Evolutionary conservation across 2,113 vertebrate genomes (phyloP).

Genomic region (Ptychochromis oligacanthus): DNA sequence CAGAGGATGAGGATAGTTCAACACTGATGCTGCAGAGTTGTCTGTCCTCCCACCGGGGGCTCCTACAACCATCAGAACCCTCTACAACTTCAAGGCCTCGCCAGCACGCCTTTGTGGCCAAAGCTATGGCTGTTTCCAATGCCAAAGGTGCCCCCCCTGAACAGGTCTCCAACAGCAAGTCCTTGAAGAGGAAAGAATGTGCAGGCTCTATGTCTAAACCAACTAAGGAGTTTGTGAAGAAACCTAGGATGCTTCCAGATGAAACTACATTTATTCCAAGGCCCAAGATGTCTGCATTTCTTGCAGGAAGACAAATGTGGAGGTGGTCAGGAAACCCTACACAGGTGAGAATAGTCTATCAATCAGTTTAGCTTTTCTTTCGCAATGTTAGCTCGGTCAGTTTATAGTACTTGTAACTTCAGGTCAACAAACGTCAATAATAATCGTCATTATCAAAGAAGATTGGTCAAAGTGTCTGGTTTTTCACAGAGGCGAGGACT

Average conservation of each 20-base stretch:
- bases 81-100: conserved; percentile 75
- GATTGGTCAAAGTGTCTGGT: conserved; percentile 22
- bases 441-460: conserved; percentile 10
- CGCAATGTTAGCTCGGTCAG: background rate
- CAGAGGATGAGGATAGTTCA: conserved; percentile 92
- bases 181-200: conserved; percentile 88
- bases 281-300: conserved; percentile 91
- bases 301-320: conserved; percentile 92
- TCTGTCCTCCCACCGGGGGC: conserved; percentile 87
- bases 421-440: background rate
- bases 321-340: conserved; percentile 97
- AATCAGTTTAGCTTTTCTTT: background rate
- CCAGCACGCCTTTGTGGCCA: conserved; percentile 90
- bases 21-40: conserved; percentile 92
- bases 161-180: conserved; percentile 68
- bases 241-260: conserved; percentile 88
- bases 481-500: conserved; percentile 90
- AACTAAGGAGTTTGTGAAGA: conserved; percentile 89
- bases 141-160: conserved; percentile 79
- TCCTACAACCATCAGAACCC: conserved; percentile 85
- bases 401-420: background rate
- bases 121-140: conserved; percentile 81
- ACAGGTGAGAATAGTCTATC: conserved; percentile 81
- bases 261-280: conserved; percentile 81
- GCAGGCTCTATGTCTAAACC: conserved; percentile 78